Evolutionary conservation across 2,797 vertebrate species (phyloP), one percentile per base, ranked within the genome.

Genomic region (Mareca strepera): DNA sequence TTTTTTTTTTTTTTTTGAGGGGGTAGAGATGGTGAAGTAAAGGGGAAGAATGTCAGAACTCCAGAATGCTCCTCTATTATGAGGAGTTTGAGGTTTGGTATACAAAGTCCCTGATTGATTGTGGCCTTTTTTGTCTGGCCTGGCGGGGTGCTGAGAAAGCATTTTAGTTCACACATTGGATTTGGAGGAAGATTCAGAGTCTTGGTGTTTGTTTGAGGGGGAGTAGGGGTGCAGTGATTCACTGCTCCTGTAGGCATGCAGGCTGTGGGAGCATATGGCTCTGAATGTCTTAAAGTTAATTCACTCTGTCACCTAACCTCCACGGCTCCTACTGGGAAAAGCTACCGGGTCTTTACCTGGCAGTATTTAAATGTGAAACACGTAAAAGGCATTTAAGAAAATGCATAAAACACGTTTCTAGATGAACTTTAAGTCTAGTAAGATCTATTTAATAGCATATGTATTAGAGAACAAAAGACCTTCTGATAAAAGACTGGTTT

Each of bases 321-420:
- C 66, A 8, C 80, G 4, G 12, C 67, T 95, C 69, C 80, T 95
- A 29, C 2, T 69, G 73, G n/a, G 64, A 94, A 93, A 97, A 96
- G 28, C 86, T 90, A 90, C 44, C 82, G 53, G 66, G 62, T 48
- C 43, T 67, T 89, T 93, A 92, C 74, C 90, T 96, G 63, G 86
- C 29, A 63, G 60, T 94, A 95, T 96, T 97, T 88, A 96, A 97
- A 95, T 95, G 52, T 97, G 74, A 93, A 79, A 86, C 86, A 95
- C 35, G 22, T 90, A 97, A 96, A 95, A 88, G 66, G 73, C 77
- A 96, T 94, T 97, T 96, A 76, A 86, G 52, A 83, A 95, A 94
- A 95, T 26, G 83, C 59, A 87, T 84, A 93, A 95, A 97, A 87
- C 95, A 18, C 25, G 80, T 96, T 95, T 94, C n/a, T 11, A 81